Percentiles rank a stretch among this genome's conserved stretches.
Conservation (phyloP, 2,888 invertebrate species). For the Scaptomyza cyrtandrae region DNA sequence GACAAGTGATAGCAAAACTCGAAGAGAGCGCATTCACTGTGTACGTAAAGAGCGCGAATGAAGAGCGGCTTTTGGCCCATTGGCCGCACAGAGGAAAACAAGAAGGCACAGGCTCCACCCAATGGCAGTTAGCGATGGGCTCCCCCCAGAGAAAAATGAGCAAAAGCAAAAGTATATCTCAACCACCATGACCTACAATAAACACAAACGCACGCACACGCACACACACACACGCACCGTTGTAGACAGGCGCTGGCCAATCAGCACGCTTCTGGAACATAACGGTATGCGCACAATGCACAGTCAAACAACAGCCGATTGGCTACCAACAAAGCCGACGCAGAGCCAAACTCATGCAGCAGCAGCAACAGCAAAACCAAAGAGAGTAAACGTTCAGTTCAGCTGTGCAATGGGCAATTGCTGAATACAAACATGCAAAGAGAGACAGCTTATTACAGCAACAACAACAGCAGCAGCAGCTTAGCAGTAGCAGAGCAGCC, state of each 20-base stretch:
- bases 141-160: constrained; percentile 7
- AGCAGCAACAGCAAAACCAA: constrained; percentile 1
- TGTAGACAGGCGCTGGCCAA: constrained; percentile 29
- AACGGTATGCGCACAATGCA: constrained; percentile 34
- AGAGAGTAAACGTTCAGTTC: constrained; percentile 29
- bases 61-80: constrained; percentile 37
- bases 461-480: constrained; percentile 13
- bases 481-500: constrained; percentile 4
- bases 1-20: constrained; percentile 19
- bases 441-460: constrained; percentile 36
- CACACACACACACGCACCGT: neutral
- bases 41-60: constrained; percentile 20
- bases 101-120: constrained; percentile 47
- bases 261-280: constrained; percentile 16
- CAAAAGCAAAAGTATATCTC: constrained; percentile 14
- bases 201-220: constrained; percentile 2
- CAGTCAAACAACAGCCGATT: constrained; percentile 28
- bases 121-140: constrained; percentile 35
- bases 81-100: constrained; percentile 28
- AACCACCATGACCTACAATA: constrained; percentile 55
- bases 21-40: too few species aligned
- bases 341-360: constrained; percentile 18
- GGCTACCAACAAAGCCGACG: constrained; percentile 40
- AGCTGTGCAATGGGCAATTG: constrained; percentile 33
- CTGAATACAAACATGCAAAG: constrained; percentile 37